A percentile compares a stretch with the other conserved stretches of the same genome.
phyloP scores from a whole-genome alignment of 1,140 invertebrate species.

The Nasonia vitripennis region DNA sequence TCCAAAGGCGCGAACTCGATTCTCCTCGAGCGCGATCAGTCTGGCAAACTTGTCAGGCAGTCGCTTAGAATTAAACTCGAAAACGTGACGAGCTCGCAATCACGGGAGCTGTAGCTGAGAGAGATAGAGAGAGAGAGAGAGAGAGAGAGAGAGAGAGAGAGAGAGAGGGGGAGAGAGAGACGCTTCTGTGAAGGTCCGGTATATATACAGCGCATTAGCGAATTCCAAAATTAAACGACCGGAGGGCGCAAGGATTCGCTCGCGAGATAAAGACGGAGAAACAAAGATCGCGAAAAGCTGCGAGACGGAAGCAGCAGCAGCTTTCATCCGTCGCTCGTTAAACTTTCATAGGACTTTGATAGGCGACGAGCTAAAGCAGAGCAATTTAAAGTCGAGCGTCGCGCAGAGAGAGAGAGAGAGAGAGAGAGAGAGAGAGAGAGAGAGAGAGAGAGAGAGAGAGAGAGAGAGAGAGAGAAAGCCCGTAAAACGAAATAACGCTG shows the following conservation, averaged over 20 bases:
- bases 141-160: no score
- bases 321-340: slow-evolving; percentile 58
- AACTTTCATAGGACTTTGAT: slow-evolving; percentile 68
- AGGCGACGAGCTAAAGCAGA: slow-evolving; percentile 54
- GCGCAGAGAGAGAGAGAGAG: not conserved
- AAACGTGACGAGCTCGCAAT: no score
- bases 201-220: slow-evolving; percentile 3
- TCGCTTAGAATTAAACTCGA: no score
- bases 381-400: slow-evolving; percentile 54
- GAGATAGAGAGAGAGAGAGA: no score
- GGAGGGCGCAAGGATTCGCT: not conserved
- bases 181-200: no score
- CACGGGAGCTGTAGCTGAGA: no score
- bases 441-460: no score
- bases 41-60: no score
- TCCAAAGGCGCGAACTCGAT: no score
- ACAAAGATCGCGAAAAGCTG: not conserved
- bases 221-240: slow-evolving; percentile 40
- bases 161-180: no score
- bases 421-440: not conserved
- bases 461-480: not conserved
- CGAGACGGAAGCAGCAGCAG: not conserved
- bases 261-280: slow-evolving; percentile 20
- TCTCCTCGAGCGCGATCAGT: no score
- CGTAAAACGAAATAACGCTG: slow-evolving; percentile 44